Percentiles rank a stretch among this genome's conserved stretches.
These are phyloP conservation scores for Aphidius ervi DNA, from an alignment of 1,140 invertebrate species.

Conservation along the genomic window DNA sequence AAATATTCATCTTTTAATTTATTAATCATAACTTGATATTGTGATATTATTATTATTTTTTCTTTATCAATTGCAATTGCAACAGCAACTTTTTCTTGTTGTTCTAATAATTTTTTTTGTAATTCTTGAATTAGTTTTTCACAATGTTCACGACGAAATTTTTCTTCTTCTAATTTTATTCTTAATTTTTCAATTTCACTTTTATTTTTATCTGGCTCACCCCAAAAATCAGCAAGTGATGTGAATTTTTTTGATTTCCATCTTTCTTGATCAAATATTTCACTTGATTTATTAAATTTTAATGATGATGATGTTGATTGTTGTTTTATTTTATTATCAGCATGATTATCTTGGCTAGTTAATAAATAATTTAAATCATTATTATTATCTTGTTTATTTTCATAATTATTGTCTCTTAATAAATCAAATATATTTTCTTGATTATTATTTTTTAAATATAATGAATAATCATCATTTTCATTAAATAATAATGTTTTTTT, in stretches of 20 bases:
- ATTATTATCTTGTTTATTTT: no score
- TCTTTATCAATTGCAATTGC: constrained; percentile 69
- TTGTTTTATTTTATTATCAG: no score
- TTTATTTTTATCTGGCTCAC: constrained; percentile 5
- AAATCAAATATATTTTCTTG: no score
- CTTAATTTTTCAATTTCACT: constrained; percentile 11
- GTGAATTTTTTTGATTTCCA: not conserved
- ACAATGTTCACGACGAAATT: constrained; percentile 61
- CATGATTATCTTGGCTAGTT: no score
- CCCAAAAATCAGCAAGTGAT: constrained; percentile 5
- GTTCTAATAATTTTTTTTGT: constrained; percentile 67
- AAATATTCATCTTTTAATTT: constrained; percentile 50
- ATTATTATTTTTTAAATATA: no score
- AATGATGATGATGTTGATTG: no score
- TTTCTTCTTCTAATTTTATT: constrained; percentile 10
- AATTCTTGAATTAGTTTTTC: constrained; percentile 71
- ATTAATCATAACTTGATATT: constrained; percentile 59
- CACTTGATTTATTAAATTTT: no score
- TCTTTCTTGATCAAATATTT: no score
- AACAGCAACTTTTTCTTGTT: constrained; percentile 73
- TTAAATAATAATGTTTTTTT: no score
- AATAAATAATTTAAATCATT: no score
- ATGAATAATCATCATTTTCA: no score
- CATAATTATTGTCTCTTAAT: no score
- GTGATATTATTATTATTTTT: constrained; percentile 66